phyloP scores from a whole-genome alignment of 1,140 invertebrate species.

The Mamestra configurata region DNA sequence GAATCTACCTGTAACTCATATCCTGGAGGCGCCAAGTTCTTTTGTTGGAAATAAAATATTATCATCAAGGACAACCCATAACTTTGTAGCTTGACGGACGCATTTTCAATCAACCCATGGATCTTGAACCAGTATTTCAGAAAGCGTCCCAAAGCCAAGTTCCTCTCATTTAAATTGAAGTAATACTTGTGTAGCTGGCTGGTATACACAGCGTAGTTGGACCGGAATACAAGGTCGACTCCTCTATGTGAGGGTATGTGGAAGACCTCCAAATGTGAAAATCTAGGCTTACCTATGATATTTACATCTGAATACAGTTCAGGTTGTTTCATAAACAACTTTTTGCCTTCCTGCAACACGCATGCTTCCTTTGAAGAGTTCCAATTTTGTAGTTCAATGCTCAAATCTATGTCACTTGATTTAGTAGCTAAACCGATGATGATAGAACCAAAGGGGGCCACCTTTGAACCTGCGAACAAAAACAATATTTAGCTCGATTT shows the following conservation, averaged over 20 bases:
- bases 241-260: slow-evolving; percentile 86
- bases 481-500: too few species aligned
- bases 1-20: slow-evolving; percentile 58
- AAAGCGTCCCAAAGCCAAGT: slow-evolving; percentile 88
- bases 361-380: too few species aligned
- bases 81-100: slow-evolving; percentile 83
- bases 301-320: too few species aligned
- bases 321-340: too few species aligned
- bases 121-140: slow-evolving; percentile 91
- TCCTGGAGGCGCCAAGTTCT: slow-evolving; percentile 67
- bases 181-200: slow-evolving; percentile 89
- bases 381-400: too few species aligned
- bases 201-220: slow-evolving; percentile 75
- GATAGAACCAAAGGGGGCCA: too few species aligned
- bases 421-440: too few species aligned
- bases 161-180: slow-evolving; percentile 84
- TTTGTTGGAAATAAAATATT: slow-evolving; percentile 90
- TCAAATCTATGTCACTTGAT: too few species aligned
- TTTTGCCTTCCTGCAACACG: too few species aligned
- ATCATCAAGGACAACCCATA: slow-evolving; percentile 89
- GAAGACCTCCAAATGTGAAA: slow-evolving; percentile 69
- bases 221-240: not conserved
- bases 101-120: slow-evolving; percentile 80
- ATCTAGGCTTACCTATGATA: too few species aligned
- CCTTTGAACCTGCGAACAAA: too few species aligned